Percentiles rank a stretch among this genome's conserved stretches.
phyloP scores from a whole-genome alignment of 2,888 invertebrate species.

The Amiota communis region DNA sequence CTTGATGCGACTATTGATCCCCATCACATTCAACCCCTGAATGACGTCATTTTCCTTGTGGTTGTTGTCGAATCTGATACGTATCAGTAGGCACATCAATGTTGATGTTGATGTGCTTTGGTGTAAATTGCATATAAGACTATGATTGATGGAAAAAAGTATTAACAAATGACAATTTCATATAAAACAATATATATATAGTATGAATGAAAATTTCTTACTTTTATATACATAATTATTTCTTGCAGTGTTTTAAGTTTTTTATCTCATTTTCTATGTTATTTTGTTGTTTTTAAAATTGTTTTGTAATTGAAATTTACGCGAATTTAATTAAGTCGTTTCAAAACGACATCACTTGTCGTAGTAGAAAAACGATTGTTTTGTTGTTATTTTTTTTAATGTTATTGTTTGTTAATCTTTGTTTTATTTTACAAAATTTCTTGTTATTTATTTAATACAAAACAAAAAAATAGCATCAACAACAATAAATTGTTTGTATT shows the following conservation, averaged over 20 bases:
- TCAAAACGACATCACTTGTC: neutral
- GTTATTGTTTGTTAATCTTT: too few relatives aligned
- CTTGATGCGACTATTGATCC: too few relatives aligned
- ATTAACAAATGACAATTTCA: too few relatives aligned
- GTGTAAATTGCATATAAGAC: too few relatives aligned
- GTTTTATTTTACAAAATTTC: constrained; percentile 16
- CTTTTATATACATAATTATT: neutral
- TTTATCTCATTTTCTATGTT: neutral
- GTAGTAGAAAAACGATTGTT: neutral
- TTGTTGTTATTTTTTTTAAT: constrained; percentile 20
- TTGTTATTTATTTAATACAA: neutral
- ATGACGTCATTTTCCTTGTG: too few relatives aligned
- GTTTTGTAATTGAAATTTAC: constrained; percentile 46
- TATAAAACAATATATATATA: too few relatives aligned
- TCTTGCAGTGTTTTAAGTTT: neutral
- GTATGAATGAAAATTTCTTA: neutral
- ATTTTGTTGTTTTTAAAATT: constrained; percentile 27
- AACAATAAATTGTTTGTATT: neutral
- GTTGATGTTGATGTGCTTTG: too few relatives aligned
- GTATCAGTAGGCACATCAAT: too few relatives aligned
- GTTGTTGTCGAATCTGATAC: too few relatives aligned
- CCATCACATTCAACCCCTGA: too few relatives aligned
- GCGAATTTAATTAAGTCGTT: constrained; percentile 52
- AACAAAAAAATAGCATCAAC: too few relatives aligned
- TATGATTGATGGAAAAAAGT: too few relatives aligned